Conservation (phyloP, 2,113 vertebrate genomes). For the Epinephelus moara region DNA sequence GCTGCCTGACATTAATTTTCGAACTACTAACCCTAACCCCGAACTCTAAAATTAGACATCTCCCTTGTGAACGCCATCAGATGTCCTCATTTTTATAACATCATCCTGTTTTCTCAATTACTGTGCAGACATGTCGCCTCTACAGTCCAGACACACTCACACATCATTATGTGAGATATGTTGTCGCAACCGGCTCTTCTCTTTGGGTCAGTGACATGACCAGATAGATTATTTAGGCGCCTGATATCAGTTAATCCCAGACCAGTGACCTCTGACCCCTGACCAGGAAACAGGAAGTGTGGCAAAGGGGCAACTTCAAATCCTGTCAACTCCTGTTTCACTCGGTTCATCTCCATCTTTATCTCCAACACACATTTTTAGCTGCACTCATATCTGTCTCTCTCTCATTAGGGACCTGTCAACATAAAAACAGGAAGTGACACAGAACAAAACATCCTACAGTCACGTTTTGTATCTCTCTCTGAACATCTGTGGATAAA, state of each 20-base stretch:
- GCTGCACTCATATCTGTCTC: neutral
- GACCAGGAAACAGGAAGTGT: conserved; percentile 70
- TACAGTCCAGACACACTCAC: neutral
- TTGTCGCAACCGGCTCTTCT: neutral
- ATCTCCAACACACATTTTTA: conserved; percentile 19
- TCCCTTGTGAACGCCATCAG: conserved; percentile 31
- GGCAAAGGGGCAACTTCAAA: conserved; percentile 5
- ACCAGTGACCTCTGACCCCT: conserved; percentile 54
- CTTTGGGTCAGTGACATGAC: conserved; percentile 4
- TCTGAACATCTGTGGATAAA: neutral
- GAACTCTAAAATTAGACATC: conserved; percentile 60
- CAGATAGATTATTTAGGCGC: conserved; percentile 43
- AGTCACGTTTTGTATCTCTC: neutral
- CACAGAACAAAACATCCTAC: conserved; percentile 29
- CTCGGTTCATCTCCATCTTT: conserved; percentile 2
- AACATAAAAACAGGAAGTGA: conserved; percentile 49
- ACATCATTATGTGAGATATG: neutral
- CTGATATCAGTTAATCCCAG: conserved; percentile 67
- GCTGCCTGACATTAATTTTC: conserved; percentile 30
- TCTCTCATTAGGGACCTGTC: conserved; percentile 2
- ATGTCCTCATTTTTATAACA: conserved; percentile 49
- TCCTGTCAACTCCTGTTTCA: neutral
- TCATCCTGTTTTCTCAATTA: conserved; percentile 44
- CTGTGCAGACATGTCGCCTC: conserved; percentile 6
- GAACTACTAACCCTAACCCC: conserved; percentile 45